Evolutionary conservation across 2,113 vertebrate genomes (phyloP), one percentile per base, ranked within the genome.

Genomic region (Catagonus wagneri): DNA sequence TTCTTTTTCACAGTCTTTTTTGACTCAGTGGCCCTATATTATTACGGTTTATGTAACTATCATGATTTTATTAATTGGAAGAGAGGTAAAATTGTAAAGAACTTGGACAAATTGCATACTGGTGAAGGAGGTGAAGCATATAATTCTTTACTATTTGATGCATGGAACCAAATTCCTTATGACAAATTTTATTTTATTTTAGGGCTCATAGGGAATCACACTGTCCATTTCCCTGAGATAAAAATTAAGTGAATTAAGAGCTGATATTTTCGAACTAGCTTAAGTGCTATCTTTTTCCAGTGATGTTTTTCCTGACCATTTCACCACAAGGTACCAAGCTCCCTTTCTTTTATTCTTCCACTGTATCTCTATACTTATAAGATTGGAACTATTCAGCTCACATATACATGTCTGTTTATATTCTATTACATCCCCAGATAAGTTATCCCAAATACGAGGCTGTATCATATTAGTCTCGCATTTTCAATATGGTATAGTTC

Each of bases 191-290:
- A 9, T 80, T 5, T 66, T 69, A 63, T 12, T 56, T 69, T 44
- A 80, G 3, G 16, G 6, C 1, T 10, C 11, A 27, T 27, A 27
- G 54, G 52, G 63, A 61, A 75, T 23, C 8, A 34, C 3, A 84
- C 20, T 76, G 7, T 65, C 44, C 34, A 36, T 50, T 88, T 83
- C 39, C 3, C 54, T 58, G 17, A n/a, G 20, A 74, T 83, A 50
- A 16, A 60, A 91, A 83, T 92, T 54, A 60, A 79, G 25, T 92
- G 16, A 83, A 71, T 81, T 75, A 83, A 75, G 29, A 71, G 66
- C 12, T 90, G 7, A 66, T 68, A 29, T 66, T 94, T 19, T n/a
- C 74, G 74, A 90, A 74, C 7, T 11, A 83, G 39, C 25, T 56
- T 58, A 34, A 39, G 15, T n/a, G 22, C 27, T 80, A 13, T 54